A percentile compares a stretch with the other conserved stretches of the same genome.
phyloP scores from a whole-genome alignment of 2,888 invertebrate species.

The Eucriotettix oculatus region DNA sequence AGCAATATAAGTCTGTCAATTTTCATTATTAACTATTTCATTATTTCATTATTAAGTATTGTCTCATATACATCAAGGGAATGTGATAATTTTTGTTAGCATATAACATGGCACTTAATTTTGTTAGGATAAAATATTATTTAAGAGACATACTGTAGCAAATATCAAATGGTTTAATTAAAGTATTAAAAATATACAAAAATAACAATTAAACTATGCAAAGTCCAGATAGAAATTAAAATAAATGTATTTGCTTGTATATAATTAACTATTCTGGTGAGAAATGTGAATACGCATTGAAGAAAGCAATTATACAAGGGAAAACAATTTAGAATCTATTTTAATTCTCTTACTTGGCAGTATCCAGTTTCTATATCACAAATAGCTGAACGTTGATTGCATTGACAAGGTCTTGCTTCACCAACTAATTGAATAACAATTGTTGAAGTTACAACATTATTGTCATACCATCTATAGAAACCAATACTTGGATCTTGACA shows the following conservation, averaged over 20 bases:
- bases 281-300: no score
- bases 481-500: conserved; percentile 81
- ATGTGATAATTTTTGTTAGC: not conserved
- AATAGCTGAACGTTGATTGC: conserved; percentile 56
- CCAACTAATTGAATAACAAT: conserved; percentile 67
- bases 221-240: no score
- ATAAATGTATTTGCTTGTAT: no score
- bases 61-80: not conserved
- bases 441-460: conserved; percentile 36
- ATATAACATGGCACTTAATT: not conserved
- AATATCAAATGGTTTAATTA: no score
- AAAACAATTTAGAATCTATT: no score
- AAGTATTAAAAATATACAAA: no score
- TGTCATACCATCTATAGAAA: conserved; percentile 59
- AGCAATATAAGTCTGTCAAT: not conserved
- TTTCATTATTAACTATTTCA: not conserved
- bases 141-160: no score
- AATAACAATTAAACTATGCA: no score
- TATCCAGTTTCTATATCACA: conserved; percentile 75
- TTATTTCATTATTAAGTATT: not conserved
- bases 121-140: no score
- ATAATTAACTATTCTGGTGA: no score
- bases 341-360: conserved; percentile 47
- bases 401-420: conserved; percentile 61
- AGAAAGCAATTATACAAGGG: no score